A percentile compares a stretch with the other conserved stretches of the same genome.
Evolutionary conservation across 2,888 invertebrate species (phyloP).

Genomic region (Erebia epiphron): DNA sequence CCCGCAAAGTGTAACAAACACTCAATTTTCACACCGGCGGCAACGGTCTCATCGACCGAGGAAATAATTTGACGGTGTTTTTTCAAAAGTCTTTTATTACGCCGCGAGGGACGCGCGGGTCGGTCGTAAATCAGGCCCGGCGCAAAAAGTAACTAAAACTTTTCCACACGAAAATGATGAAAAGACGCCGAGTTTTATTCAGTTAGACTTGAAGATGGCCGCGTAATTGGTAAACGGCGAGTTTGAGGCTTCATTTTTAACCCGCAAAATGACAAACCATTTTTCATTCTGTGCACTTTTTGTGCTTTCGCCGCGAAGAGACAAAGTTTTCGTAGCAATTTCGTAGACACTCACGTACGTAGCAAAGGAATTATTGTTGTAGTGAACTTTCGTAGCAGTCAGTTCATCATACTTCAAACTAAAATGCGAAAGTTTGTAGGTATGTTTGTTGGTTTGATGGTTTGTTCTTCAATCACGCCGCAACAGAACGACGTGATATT

Average conservation of each 20-base stretch:
- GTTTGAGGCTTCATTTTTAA: constrained; percentile 41
- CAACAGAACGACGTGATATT: too few species aligned
- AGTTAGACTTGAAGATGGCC: constrained; percentile 73
- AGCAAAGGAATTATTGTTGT: neutral
- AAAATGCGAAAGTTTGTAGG: too few species aligned
- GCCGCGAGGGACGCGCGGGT: constrained; percentile 50
- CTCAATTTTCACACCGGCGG: constrained; percentile 28
- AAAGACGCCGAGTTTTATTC: constrained; percentile 72
- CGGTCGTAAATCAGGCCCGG: constrained; percentile 74
- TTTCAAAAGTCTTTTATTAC: constrained; percentile 71
- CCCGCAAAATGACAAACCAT: constrained; percentile 32
- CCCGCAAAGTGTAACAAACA: constrained; percentile 19
- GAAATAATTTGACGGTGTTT: constrained; percentile 60
- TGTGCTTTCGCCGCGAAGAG: constrained; percentile 12
- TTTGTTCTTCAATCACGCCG: too few species aligned
- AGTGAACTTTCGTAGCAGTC: too few species aligned
- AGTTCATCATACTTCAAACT: too few species aligned
- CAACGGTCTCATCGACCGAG: constrained; percentile 23
- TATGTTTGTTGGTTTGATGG: too few species aligned
- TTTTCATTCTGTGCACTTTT: constrained; percentile 21
- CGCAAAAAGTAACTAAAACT: constrained; percentile 78
- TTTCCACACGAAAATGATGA: constrained; percentile 73
- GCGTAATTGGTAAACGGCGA: constrained; percentile 64
- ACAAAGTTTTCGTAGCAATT: constrained; percentile 1
- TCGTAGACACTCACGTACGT: constrained; percentile 2